phyloP scores from a whole-genome alignment of 2,113 vertebrate species.

The Acanthisitta chloris region DNA sequence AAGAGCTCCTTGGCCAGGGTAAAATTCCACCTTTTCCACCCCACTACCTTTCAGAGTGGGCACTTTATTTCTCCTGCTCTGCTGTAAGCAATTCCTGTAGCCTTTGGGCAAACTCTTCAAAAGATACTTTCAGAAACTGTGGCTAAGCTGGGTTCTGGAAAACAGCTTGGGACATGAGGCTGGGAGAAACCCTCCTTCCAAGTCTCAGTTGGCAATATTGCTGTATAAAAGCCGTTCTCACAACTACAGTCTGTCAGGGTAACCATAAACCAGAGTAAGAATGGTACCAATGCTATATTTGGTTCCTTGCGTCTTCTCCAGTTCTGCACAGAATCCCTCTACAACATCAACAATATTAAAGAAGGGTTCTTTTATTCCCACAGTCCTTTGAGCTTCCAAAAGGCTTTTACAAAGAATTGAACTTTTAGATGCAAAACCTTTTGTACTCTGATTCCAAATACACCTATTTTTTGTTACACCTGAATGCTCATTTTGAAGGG shows the following conservation, averaged over 20 bases:
- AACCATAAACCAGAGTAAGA: background rate
- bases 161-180: background rate
- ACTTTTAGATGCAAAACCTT: background rate
- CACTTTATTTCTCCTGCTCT: background rate
- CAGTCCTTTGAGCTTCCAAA: background rate
- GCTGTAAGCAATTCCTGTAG: background rate
- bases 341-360: background rate
- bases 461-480: no score
- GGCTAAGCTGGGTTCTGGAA: background rate
- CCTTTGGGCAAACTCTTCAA: background rate
- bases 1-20: background rate
- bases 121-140: background rate
- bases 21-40: background rate
- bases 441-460: background rate
- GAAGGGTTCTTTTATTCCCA: background rate
- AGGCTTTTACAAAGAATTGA: background rate
- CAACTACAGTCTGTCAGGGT: background rate
- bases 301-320: background rate
- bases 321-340: background rate
- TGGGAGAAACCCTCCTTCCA: background rate
- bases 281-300: background rate
- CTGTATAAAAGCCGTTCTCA: background rate
- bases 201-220: background rate
- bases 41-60: background rate
- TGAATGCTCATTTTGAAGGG: no score